phyloP scores from a whole-genome alignment of 23 tunicate genomes.

The Ciona savignyi region DNA sequence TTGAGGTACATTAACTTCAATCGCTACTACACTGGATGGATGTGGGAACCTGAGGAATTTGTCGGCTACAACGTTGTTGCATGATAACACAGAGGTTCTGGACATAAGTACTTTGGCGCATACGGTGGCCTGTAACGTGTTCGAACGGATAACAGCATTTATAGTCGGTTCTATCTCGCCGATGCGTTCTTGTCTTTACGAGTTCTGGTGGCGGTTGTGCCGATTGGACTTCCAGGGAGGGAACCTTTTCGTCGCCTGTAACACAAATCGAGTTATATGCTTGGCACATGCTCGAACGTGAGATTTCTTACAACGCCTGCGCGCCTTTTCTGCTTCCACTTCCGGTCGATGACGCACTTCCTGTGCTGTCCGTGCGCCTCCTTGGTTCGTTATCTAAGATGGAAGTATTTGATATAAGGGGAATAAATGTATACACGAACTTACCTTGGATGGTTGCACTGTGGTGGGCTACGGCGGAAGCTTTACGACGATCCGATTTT shows the following conservation, averaged over 20 bases:
- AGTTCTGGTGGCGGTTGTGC: neutral
- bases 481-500: neutral
- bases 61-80: too few relatives aligned
- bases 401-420: too few relatives aligned
- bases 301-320: neutral
- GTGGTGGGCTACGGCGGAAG: neutral
- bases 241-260: neutral
- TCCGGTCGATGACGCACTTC: constrained; percentile 44
- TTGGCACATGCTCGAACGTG: neutral
- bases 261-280: neutral
- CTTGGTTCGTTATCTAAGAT: constrained; percentile 26
- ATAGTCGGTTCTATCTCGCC: neutral
- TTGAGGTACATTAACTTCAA: too few relatives aligned
- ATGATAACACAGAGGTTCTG: too few relatives aligned
- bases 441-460: neutral
- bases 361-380: constrained; percentile 30
- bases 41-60: too few relatives aligned
- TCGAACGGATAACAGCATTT: too few relatives aligned
- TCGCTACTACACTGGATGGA: too few relatives aligned
- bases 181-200: neutral
- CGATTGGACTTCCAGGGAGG: neutral
- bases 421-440: neutral
- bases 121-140: too few relatives aligned
- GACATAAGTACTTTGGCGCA: too few relatives aligned
- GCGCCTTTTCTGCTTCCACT: constrained; percentile 26